phyloP scores from a whole-genome alignment of 2,888 invertebrate species.

The Troides aeacus region DNA sequence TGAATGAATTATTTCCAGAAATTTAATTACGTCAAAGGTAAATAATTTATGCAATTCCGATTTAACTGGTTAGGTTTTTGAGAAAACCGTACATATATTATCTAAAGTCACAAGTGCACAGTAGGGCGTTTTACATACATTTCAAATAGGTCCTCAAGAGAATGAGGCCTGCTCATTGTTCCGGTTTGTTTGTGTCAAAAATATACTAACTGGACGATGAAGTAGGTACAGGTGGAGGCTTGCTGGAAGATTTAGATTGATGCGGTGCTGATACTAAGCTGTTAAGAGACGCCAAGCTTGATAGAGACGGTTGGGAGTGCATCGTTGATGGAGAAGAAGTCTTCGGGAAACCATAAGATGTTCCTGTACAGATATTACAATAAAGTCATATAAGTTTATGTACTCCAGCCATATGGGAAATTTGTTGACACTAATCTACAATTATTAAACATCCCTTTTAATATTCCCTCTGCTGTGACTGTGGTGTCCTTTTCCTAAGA shows the following conservation, averaged over 20 bases:
- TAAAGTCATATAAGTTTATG: too few relatives aligned
- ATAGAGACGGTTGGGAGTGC: conserved; percentile 64
- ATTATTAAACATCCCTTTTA: too few relatives aligned
- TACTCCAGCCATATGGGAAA: too few relatives aligned
- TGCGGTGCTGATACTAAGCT: conserved; percentile 66
- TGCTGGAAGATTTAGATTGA: conserved; percentile 51
- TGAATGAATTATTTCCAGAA: too few relatives aligned
- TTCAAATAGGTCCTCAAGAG: neutral
- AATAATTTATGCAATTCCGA: too few relatives aligned
- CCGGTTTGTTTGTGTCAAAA: neutral
- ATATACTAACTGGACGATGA: conserved; percentile 55
- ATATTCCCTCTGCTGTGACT: too few relatives aligned
- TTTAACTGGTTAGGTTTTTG: too few relatives aligned
- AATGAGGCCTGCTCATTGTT: neutral
- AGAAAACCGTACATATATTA: neutral
- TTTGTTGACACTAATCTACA: too few relatives aligned
- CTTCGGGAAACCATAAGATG: conserved; percentile 73
- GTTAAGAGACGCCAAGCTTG: conserved; percentile 69
- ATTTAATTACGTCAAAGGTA: too few relatives aligned
- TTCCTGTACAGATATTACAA: conserved; percentile 46
- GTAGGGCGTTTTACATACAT: neutral
- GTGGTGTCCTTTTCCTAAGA: too few relatives aligned
- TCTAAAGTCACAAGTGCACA: neutral
- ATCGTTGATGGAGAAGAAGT: conserved; percentile 74
- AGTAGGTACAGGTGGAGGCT: conserved; percentile 38